phyloP scores from a whole-genome alignment of 2,797 vertebrate species.

The Smutsia temminckii region DNA sequence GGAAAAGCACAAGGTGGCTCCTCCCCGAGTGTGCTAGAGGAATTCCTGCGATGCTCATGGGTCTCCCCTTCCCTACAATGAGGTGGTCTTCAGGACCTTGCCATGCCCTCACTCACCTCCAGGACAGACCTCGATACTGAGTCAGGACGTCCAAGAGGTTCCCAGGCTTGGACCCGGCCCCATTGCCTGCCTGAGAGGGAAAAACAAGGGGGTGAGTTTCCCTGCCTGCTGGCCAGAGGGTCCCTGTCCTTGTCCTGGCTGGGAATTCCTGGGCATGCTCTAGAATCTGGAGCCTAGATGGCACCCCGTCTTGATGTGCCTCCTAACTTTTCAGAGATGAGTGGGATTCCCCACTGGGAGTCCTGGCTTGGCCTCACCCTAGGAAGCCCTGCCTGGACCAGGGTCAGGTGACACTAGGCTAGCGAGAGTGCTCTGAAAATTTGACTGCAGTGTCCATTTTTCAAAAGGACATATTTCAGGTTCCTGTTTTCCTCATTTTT shows the following conservation, averaged over 20 bases:
- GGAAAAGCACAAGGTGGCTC: not conserved
- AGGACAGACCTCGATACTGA: conserved; percentile 87
- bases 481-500: not conserved
- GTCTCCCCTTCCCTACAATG: not conserved
- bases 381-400: not conserved
- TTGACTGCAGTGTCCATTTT: not conserved
- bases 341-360: rapidly evolving
- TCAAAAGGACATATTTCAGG: not conserved
- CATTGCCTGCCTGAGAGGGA: conserved; percentile 84
- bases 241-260: rapidly evolving
- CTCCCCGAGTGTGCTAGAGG: not conserved
- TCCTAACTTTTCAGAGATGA: not conserved
- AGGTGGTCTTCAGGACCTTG: not conserved
- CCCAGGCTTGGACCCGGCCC: conserved; percentile 78
- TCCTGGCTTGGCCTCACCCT: not conserved
- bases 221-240: not conserved
- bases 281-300: not conserved
- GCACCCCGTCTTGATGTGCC: rapidly evolving
- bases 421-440: not conserved
- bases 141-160: conserved; percentile 78
- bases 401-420: not conserved
- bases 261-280: rapidly evolving
- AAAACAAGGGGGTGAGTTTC: not conserved
- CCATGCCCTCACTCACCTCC: conserved; percentile 83
- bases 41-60: not conserved